Evolutionary conservation across 2,797 vertebrate species (phyloP).

Genomic region (Borostomias antarcticus): DNA sequence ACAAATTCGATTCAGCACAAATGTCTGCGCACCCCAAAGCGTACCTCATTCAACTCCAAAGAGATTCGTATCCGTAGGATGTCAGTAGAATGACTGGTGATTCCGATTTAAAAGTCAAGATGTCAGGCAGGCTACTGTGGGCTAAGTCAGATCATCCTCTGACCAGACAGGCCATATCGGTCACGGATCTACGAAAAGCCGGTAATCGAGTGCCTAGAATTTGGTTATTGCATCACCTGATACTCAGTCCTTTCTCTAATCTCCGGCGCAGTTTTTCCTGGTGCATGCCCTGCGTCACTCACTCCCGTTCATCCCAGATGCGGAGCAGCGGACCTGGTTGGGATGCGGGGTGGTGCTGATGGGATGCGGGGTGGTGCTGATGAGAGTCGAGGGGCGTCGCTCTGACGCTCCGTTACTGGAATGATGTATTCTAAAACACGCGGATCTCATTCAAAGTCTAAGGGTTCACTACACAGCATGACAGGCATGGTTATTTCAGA

Average conservation of each 20-base stretch:
- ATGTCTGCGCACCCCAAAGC: not conserved
- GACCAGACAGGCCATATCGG: constrained; percentile 37
- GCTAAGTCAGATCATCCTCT: constrained; percentile 40
- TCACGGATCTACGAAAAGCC: constrained; percentile 43
- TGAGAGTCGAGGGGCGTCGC: constrained; percentile 61
- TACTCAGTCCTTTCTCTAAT: constrained; percentile 50
- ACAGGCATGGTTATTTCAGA: no score
- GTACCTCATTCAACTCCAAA: not conserved
- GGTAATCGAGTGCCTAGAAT: constrained; percentile 18
- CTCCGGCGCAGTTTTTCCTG: constrained; percentile 55
- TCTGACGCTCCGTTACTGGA: no score
- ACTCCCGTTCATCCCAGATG: constrained; percentile 61
- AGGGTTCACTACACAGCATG: no score
- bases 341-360: constrained; percentile 64
- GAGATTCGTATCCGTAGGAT: constrained; percentile 7
- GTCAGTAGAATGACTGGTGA: constrained; percentile 6
- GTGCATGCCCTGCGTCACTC: constrained; percentile 74
- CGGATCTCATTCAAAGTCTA: no score
- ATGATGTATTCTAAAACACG: no score
- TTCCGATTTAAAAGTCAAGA: constrained; percentile 7
- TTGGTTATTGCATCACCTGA: constrained; percentile 56
- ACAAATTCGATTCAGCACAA: not conserved
- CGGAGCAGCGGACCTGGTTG: constrained; percentile 35
- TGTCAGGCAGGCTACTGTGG: not conserved
- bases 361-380: constrained; percentile 67